Percentiles rank a stretch among this genome's conserved stretches.
Evolutionary conservation across 1,140 invertebrate species (phyloP).

Genomic region (Helicoverpa armigera): DNA sequence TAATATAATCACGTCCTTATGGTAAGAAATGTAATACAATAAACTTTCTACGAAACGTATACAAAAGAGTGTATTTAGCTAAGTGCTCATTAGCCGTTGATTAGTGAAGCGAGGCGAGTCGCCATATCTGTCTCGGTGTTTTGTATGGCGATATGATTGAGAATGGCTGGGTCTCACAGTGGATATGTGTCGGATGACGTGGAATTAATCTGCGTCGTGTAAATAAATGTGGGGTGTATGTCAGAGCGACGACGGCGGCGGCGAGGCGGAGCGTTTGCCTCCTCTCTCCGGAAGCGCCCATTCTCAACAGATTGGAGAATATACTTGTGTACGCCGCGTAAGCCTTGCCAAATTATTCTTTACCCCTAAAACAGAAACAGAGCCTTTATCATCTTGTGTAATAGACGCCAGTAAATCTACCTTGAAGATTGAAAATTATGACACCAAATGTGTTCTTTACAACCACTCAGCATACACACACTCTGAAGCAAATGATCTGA

Average conservation of each 20-base stretch:
- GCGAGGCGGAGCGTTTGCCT: slow-evolving; percentile 55
- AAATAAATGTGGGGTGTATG: slow-evolving; percentile 77
- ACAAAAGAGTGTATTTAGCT: slow-evolving; percentile 45
- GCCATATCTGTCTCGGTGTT: slow-evolving; percentile 49
- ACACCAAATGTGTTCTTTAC: slow-evolving; percentile 13
- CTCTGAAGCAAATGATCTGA: neutral
- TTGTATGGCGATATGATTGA: slow-evolving; percentile 68
- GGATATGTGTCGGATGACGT: slow-evolving; percentile 72
- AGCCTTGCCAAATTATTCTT: slow-evolving; percentile 72
- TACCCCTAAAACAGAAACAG: slow-evolving; percentile 61
- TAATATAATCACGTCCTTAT: neutral
- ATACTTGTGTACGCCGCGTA: slow-evolving; percentile 52
- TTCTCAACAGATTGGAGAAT: slow-evolving; percentile 68
- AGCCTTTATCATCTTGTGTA: slow-evolving; percentile 59
- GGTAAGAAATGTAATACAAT: neutral
- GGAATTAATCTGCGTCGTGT: slow-evolving; percentile 77
- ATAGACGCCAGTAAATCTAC: slow-evolving; percentile 60
- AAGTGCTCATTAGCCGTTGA: slow-evolving; percentile 43
- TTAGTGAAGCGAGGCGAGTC: slow-evolving; percentile 42
- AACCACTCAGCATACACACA: neutral
- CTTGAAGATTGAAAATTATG: slow-evolving; percentile 64
- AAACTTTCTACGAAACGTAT: neutral
- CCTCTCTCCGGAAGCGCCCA: slow-evolving; percentile 56
- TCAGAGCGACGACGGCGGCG: slow-evolving; percentile 63
- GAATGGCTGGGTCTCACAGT: slow-evolving; percentile 60